Evolutionary conservation across 2,113 vertebrate genomes (phyloP).

Genomic region (Phalacrocorax carbo): DNA sequence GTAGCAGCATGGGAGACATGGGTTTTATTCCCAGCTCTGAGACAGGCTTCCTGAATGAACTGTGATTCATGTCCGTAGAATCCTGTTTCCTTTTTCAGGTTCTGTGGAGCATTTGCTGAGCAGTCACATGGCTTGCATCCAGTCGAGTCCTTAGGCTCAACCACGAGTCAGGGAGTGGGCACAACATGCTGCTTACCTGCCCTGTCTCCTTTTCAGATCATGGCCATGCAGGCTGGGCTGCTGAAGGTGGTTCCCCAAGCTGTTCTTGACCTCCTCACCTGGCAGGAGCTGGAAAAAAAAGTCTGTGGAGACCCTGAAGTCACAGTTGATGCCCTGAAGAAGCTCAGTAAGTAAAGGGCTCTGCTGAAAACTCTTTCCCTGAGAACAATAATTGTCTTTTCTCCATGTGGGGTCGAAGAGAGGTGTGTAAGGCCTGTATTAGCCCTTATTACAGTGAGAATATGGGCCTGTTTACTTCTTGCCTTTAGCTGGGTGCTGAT

Average conservation of each 20-base stretch:
- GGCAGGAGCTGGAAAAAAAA: constrained; percentile 97
- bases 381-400: not conserved
- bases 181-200: not conserved
- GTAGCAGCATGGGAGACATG: rapidly evolving
- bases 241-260: constrained; percentile 96
- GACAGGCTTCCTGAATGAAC: not conserved
- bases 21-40: not conserved
- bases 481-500: not conserved
- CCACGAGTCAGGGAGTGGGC: not conserved
- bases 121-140: not conserved
- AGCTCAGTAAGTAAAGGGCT: constrained; percentile 78
- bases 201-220: constrained; percentile 75
- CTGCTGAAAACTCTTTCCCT: not conserved
- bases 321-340: constrained; percentile 93
- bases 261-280: constrained; percentile 93
- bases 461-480: not conserved
- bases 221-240: constrained; percentile 91
- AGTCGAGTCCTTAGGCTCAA: not conserved
- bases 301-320: constrained; percentile 97
- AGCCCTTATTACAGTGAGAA: not conserved
- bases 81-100: not conserved
- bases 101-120: not conserved
- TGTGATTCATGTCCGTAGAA: not conserved
- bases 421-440: not conserved
- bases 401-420: not conserved